Evolutionary conservation across 2,113 vertebrate genomes (phyloP).

Genomic region (Cyprichromis sp.): DNA sequence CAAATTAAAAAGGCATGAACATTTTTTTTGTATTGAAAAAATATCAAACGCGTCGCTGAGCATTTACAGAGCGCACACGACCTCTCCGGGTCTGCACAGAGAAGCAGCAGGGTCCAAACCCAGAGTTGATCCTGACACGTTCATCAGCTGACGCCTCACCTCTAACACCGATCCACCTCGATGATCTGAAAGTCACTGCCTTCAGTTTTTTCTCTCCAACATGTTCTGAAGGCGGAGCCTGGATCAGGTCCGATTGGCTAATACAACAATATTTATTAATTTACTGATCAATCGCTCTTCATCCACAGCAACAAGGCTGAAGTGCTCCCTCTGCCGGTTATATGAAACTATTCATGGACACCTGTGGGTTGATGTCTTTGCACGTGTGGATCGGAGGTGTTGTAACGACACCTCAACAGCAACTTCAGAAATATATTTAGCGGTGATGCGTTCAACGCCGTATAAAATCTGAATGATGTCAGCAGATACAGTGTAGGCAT

Average conservation of each 20-base stretch:
- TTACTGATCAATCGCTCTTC: background rate
- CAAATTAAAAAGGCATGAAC: too few species aligned
- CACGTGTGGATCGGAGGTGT: background rate
- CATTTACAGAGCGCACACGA: background rate
- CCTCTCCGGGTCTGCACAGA: background rate
- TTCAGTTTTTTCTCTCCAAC: background rate
- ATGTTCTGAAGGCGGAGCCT: background rate
- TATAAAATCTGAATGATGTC: background rate
- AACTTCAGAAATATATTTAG: background rate
- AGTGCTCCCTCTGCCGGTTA: background rate
- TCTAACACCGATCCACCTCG: background rate
- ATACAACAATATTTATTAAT: background rate
- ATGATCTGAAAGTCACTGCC: background rate
- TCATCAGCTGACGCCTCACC: background rate
- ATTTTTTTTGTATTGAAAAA: too few species aligned
- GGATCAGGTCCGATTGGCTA: background rate
- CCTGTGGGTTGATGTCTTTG: background rate
- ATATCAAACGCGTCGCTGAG: background rate
- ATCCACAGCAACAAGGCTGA: background rate
- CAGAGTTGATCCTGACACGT: background rate
- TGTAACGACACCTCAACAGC: background rate
- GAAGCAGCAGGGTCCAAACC: background rate
- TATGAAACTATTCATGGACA: background rate
- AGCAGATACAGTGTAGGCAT: background rate
- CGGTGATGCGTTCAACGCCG: accelerated